These are phyloP conservation scores for Eupleurogrammus muticus DNA, from an alignment of 2,797 vertebrate species.

Conservation along the genomic window DNA sequence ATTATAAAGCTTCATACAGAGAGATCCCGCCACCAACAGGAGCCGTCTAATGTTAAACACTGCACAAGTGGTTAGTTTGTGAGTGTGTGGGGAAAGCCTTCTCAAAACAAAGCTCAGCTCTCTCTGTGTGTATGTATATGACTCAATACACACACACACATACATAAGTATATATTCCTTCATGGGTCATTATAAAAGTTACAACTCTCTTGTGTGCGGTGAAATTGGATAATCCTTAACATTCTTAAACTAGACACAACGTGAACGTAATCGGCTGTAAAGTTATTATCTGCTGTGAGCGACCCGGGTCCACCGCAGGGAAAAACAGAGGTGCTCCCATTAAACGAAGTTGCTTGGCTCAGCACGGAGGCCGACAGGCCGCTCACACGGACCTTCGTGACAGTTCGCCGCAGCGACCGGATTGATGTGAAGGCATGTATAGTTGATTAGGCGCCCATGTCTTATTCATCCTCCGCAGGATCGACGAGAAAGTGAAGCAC, in stretches of 20 bases:
- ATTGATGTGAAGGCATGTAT: constrained; percentile 60
- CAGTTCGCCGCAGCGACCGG: constrained; percentile 45
- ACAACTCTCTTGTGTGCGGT: background rate
- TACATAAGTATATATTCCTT: too few species aligned
- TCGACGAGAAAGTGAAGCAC: constrained; percentile 95
- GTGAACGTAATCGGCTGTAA: too few species aligned
- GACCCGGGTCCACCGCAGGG: constrained; percentile 9
- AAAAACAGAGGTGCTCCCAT: background rate
- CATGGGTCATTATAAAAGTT: too few species aligned
- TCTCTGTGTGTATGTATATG: constrained; percentile 12
- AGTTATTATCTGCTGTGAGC: constrained; percentile 8
- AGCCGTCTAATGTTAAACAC: constrained; percentile 63
- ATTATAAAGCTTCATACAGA: constrained; percentile 68
- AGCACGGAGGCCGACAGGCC: constrained; percentile 34
- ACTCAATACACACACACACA: too few species aligned
- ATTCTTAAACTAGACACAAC: too few species aligned
- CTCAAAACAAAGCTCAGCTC: too few species aligned
- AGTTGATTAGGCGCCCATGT: constrained; percentile 84
- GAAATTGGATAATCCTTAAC: background rate
- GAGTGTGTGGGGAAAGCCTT: too few species aligned
- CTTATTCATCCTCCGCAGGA: constrained; percentile 91
- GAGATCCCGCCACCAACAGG: constrained; percentile 58
- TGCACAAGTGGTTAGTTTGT: constrained; percentile 72
- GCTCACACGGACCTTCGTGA: constrained; percentile 42
- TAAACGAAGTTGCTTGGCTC: constrained; percentile 30